Evolutionary conservation across 1,140 invertebrate genomes (phyloP).

Genomic region (Solenopsis invicta): DNA sequence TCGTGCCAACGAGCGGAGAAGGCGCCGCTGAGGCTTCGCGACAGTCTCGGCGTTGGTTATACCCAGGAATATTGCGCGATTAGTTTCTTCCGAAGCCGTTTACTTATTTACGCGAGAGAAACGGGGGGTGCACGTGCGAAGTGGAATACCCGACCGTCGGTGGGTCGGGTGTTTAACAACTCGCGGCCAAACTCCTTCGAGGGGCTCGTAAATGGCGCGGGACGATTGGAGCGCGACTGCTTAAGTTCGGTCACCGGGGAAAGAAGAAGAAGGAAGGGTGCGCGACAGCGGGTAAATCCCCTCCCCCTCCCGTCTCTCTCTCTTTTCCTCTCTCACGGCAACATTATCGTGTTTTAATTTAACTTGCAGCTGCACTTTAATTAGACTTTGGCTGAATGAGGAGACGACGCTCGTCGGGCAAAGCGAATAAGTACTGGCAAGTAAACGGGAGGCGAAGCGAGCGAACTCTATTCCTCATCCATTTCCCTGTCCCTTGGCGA

Average conservation of each 20-base stretch:
- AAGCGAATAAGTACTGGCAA: slow-evolving; percentile 72
- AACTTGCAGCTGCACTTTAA: slow-evolving; percentile 83
- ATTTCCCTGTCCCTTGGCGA: slow-evolving; percentile 59
- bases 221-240: slow-evolving; percentile 69
- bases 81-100: slow-evolving; percentile 16
- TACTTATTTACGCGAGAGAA: slow-evolving; percentile 3
- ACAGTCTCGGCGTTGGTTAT: slow-evolving; percentile 64
- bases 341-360: slow-evolving; percentile 84
- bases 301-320: no score
- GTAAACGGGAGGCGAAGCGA: slow-evolving; percentile 65
- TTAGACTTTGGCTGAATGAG: slow-evolving; percentile 81
- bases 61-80: background rate
- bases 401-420: slow-evolving; percentile 74
- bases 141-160: slow-evolving; percentile 43
- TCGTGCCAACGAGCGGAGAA: slow-evolving; percentile 23
- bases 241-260: slow-evolving; percentile 66
- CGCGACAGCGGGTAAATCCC: slow-evolving; percentile 36
- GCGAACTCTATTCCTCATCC: slow-evolving; percentile 60
- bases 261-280: slow-evolving; percentile 29
- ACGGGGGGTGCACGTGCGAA: slow-evolving; percentile 11
- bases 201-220: slow-evolving; percentile 69
- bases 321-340: slow-evolving; percentile 64
- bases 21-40: slow-evolving; percentile 66
- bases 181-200: slow-evolving; percentile 67
- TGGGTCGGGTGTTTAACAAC: slow-evolving; percentile 68